phyloP scores from a whole-genome alignment of 2,888 invertebrate species.

The Bombyx huttoni region DNA sequence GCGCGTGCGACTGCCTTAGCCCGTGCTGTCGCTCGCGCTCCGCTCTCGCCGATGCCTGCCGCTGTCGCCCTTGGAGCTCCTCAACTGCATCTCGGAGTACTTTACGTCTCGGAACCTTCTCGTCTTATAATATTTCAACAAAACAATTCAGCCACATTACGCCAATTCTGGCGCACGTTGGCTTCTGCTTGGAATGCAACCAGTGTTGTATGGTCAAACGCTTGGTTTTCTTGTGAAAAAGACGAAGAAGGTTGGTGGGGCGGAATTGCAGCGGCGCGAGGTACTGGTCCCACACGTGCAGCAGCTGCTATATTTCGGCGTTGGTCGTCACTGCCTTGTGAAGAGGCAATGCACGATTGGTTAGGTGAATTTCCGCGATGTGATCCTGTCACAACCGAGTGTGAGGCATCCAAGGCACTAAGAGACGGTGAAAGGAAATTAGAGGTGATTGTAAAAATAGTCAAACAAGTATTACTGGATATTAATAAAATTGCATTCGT shows the following conservation, averaged over 20 bases:
- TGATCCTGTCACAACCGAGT: constrained; percentile 44
- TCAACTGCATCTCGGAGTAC: constrained; percentile 59
- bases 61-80: constrained; percentile 66
- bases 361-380: constrained; percentile 72
- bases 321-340: constrained; percentile 80
- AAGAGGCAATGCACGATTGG: constrained; percentile 76
- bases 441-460: constrained; percentile 27
- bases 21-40: constrained; percentile 52
- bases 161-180: constrained; percentile 69
- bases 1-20: constrained; percentile 50
- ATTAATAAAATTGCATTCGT: neutral
- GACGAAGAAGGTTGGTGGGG: constrained; percentile 53
- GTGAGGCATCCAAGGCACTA: constrained; percentile 39
- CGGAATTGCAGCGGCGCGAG: constrained; percentile 58
- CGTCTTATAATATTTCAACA: constrained; percentile 57
- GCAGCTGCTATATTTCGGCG: constrained; percentile 75
- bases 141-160: constrained; percentile 61
- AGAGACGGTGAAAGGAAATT: constrained; percentile 30
- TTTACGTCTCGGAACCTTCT: constrained; percentile 51
- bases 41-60: constrained; percentile 48
- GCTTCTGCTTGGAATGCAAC: constrained; percentile 65
- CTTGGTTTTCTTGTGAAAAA: constrained; percentile 59
- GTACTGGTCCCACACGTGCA: constrained; percentile 54
- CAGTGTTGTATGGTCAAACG: constrained; percentile 55
- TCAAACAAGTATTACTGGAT: neutral